Evolutionary conservation across 1,140 invertebrate species (phyloP).

Genomic region (Heliconius nattereri): DNA sequence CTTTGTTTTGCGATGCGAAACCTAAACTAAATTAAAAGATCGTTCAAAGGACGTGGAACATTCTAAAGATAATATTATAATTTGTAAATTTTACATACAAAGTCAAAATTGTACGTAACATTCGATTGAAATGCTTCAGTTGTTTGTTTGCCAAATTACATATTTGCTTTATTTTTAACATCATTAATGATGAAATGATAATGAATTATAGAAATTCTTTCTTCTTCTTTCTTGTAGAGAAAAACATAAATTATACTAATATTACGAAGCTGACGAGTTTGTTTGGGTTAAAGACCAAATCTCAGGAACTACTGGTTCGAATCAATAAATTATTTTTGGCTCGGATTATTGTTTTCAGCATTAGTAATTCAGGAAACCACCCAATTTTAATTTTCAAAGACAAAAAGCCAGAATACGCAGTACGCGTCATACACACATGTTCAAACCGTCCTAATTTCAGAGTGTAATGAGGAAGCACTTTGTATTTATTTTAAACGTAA

Average conservation of each 20-base stretch:
- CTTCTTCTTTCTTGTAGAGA: too few species aligned
- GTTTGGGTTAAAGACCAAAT: too few species aligned
- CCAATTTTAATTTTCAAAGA: background rate
- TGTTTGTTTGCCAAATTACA: background rate
- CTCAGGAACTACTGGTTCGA: too few species aligned
- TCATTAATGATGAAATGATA: background rate
- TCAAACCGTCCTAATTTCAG: background rate
- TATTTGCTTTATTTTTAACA: background rate
- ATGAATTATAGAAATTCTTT: background rate
- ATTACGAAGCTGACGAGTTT: too few species aligned
- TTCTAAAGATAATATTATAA: too few species aligned
- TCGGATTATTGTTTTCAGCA: background rate
- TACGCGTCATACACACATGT: background rate
- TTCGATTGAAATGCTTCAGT: background rate
- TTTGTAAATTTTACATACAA: background rate
- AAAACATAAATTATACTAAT: too few species aligned
- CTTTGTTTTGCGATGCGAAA: too few species aligned
- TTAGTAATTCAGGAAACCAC: background rate
- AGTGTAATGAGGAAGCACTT: constrained; percentile 1
- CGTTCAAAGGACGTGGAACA: too few species aligned
- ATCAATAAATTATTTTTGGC: too few species aligned
- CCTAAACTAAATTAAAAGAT: too few species aligned
- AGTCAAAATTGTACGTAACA: background rate
- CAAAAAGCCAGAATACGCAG: background rate
- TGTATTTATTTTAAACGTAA: background rate